phyloP scores from a whole-genome alignment of 1,140 invertebrate species.

The Micrasema minimum region DNA sequence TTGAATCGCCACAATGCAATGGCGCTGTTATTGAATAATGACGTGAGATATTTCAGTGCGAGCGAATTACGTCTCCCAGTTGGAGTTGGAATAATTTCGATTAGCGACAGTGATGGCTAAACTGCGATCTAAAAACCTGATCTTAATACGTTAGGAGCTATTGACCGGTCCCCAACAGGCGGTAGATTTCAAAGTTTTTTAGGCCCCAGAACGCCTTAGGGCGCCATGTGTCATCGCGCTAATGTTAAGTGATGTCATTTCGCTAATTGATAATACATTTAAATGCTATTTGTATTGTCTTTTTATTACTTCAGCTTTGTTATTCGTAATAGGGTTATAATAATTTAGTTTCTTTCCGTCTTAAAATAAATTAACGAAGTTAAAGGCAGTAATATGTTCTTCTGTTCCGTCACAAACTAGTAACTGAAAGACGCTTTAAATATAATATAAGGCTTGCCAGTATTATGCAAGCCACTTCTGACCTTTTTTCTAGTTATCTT shows the following conservation, averaged over 20 bases:
- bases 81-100: no score
- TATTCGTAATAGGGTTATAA: background rate
- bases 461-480: no score
- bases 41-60: no score
- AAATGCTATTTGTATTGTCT: constrained; percentile 10
- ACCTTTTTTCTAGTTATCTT: no score
- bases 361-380: background rate
- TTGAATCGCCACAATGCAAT: no score
- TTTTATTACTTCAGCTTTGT: background rate
- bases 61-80: no score
- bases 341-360: background rate
- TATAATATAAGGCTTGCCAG: no score
- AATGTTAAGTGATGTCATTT: constrained; percentile 45
- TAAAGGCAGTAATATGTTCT: no score
- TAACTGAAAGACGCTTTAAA: no score
- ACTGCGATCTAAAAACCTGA: constrained; percentile 18
- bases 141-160: background rate
- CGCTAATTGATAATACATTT: constrained; percentile 30
- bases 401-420: no score
- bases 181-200: constrained; percentile 11
- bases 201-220: constrained; percentile 8
- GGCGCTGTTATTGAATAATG: no score
- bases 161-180: background rate
- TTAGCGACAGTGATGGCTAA: background rate
- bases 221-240: constrained; percentile 41